phyloP scores from a whole-genome alignment of 2,113 vertebrate genomes.

The Procavia capensis region DNA sequence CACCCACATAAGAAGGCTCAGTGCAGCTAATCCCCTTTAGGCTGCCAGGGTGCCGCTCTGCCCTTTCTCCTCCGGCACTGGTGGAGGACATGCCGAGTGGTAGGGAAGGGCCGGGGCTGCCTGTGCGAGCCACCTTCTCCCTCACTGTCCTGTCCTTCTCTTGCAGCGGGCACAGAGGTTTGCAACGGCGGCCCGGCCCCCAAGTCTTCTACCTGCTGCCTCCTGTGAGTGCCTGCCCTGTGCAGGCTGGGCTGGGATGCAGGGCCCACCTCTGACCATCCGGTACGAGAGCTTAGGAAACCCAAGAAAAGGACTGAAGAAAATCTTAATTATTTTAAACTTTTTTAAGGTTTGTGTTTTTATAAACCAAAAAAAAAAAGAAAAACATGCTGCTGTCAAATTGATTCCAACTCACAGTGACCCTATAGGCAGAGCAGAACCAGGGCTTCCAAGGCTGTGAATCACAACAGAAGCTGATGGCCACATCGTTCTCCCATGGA shows the following conservation, averaged over 20 bases:
- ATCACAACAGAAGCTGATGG: too few relatives aligned
- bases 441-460: background rate
- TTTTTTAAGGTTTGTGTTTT: conserved; percentile 47
- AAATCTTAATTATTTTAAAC: background rate
- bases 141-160: conserved; percentile 51
- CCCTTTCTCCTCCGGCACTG: background rate
- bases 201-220: conserved; percentile 86
- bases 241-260: background rate
- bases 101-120: rapidly evolving
- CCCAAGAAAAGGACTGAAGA: background rate
- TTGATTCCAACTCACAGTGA: background rate
- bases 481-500: background rate
- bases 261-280: background rate
- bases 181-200: conserved; percentile 85
- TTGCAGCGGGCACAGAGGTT: conserved; percentile 75
- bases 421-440: background rate
- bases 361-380: conserved; percentile 9
- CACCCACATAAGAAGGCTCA: background rate
- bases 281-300: background rate
- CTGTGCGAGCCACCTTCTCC: rapidly evolving
- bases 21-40: background rate
- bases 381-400: background rate
- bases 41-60: background rate
- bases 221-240: conserved; percentile 79
- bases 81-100: background rate